Percentiles rank a stretch among this genome's conserved stretches.
Evolutionary conservation across 1,140 invertebrate species (phyloP).

Genomic region (Drosophila mojavensis): DNA sequence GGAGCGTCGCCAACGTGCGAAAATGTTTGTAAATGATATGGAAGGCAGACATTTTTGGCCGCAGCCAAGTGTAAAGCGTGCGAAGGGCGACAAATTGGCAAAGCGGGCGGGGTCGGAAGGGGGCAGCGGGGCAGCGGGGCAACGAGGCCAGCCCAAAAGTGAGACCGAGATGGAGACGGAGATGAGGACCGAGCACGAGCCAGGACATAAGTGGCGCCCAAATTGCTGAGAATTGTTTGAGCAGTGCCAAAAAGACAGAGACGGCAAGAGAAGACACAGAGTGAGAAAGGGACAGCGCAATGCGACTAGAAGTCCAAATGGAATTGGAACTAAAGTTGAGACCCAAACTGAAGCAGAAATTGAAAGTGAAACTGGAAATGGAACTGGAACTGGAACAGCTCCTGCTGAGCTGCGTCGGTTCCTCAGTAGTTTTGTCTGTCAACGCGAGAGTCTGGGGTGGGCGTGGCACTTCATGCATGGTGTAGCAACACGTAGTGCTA

Average conservation of each 20-base stretch:
- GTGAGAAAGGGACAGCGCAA: not conserved
- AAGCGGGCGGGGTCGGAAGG: not conserved
- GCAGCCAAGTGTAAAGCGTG: conserved; percentile 71
- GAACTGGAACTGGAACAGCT: not conserved
- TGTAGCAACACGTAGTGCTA: conserved; percentile 23
- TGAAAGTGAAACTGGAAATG: not conserved
- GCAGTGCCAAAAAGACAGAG: conserved; percentile 4
- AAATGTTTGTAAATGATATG: conserved; percentile 64
- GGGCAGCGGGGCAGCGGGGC: not conserved
- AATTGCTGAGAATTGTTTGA: conserved; percentile 51
- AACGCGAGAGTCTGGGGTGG: not conserved
- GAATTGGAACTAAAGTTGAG: not conserved
- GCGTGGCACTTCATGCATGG: conserved; percentile 13
- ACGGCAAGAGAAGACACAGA: not conserved
- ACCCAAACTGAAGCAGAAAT: not conserved
- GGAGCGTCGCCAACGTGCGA: conserved; percentile 58
- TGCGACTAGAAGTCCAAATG: too few relatives aligned
- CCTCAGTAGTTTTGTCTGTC: not conserved
- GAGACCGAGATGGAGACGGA: not conserved
- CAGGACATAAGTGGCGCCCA: conserved; percentile 52
- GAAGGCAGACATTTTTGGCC: conserved; percentile 64
- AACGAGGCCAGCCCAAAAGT: conserved; percentile 2
- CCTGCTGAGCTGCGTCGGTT: not conserved
- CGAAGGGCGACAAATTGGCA: conserved; percentile 41
- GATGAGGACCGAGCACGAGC: conserved; percentile 6